A percentile compares a stretch with the other conserved stretches of the same genome.
phyloP scores from a whole-genome alignment of 2,888 invertebrate species.

The Phorcus lineatus region DNA sequence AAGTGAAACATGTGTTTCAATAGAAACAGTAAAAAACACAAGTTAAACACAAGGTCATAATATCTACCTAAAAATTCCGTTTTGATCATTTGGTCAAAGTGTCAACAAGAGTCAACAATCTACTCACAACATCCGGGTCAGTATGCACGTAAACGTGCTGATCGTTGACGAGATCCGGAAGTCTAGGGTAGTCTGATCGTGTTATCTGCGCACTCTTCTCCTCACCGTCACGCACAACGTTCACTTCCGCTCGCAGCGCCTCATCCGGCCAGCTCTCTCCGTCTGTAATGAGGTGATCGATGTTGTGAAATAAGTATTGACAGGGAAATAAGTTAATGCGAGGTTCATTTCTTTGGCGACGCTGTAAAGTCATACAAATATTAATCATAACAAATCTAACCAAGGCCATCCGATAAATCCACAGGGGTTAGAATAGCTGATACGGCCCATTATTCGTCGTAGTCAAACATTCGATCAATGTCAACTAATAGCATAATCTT shows the following conservation, averaged over 20 bases:
- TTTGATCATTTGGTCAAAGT: too few species aligned
- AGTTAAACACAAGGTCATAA: too few species aligned
- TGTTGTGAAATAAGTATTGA: neutral
- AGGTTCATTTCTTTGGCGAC: too few species aligned
- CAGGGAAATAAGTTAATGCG: neutral
- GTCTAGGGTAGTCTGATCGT: neutral
- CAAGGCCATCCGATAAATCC: neutral
- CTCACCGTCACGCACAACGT: constrained; percentile 27
- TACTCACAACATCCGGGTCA: constrained; percentile 16
- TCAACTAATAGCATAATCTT: too few species aligned
- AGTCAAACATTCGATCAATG: too few species aligned
- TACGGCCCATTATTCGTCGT: too few species aligned
- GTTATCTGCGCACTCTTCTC: neutral
- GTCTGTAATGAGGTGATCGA: neutral
- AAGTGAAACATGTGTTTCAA: too few species aligned
- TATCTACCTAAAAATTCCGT: too few species aligned
- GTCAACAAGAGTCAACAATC: neutral
- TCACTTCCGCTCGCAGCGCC: constrained; percentile 28
- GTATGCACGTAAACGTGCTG: neutral
- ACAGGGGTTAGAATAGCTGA: neutral
- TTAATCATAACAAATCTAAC: neutral
- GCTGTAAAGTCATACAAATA: too few species aligned
- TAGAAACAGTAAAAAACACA: too few species aligned
- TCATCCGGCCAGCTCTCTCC: constrained; percentile 33
- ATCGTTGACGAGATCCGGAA: neutral